These are phyloP conservation scores for Agrochola circellaris DNA, from an alignment of 2,888 invertebrate genomes.

Conservation along the genomic window DNA sequence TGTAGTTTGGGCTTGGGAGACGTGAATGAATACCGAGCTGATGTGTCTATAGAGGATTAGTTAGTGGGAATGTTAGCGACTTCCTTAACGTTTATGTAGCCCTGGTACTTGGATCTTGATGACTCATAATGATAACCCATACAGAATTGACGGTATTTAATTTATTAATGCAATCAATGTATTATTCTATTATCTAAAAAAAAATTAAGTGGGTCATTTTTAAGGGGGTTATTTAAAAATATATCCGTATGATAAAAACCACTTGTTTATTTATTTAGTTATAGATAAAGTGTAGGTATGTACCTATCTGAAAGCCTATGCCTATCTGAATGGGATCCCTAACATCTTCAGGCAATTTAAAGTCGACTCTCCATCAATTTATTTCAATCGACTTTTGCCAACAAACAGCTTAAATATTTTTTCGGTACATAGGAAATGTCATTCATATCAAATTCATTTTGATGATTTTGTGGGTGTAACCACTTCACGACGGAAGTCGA, in stretches of 20 bases:
- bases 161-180: neutral
- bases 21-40: conserved; percentile 42
- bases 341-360: neutral
- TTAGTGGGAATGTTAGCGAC: conserved; percentile 21
- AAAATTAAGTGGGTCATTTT: too few relatives aligned
- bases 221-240: neutral
- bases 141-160: neutral
- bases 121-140: neutral
- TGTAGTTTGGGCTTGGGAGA: conserved; percentile 17
- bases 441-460: conserved; percentile 18
- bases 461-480: conserved; percentile 6
- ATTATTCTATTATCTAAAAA: too few relatives aligned
- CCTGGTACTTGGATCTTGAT: conserved; percentile 20
- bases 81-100: conserved; percentile 7
- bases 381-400: neutral
- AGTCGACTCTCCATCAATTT: neutral
- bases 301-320: neutral
- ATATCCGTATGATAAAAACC: neutral
- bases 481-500: conserved; percentile 9
- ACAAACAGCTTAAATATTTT: neutral
- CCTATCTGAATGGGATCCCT: neutral
- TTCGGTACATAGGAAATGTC: neutral
- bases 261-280: neutral
- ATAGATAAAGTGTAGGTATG: neutral
- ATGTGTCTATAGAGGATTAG: conserved; percentile 45